Conservation (phyloP, 1,140 invertebrate genomes). For the Aphis gossypii region DNA sequence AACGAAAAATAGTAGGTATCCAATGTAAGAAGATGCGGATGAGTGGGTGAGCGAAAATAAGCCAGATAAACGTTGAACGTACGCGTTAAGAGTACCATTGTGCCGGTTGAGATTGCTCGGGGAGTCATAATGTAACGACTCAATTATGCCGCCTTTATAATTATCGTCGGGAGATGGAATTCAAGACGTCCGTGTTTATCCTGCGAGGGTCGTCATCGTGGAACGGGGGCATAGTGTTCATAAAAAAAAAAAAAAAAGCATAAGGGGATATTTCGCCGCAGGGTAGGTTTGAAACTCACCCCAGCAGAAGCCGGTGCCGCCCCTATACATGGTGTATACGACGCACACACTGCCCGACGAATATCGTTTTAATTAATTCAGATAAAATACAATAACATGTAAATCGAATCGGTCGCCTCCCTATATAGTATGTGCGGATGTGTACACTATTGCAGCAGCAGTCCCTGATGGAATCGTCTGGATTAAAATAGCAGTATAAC, state of each 20-base stretch:
- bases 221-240: not conserved
- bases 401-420: slow-evolving; percentile 43
- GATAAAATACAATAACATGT: slow-evolving; percentile 56
- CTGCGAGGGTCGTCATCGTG: slow-evolving; percentile 27
- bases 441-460: not conserved
- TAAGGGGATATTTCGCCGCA: slow-evolving; percentile 29
- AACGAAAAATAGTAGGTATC: not conserved
- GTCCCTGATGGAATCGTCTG: not conserved
- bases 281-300: slow-evolving; percentile 43
- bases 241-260: not conserved
- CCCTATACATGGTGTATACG: not conserved
- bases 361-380: slow-evolving; percentile 57
- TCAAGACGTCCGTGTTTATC: slow-evolving; percentile 45
- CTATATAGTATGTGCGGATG: not conserved
- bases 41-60: not conserved
- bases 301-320: slow-evolving; percentile 23
- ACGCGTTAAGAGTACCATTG: not conserved
- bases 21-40: not conserved
- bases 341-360: not conserved
- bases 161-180: slow-evolving; percentile 18
- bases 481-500: slow-evolving; percentile 29
- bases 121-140: slow-evolving; percentile 44
- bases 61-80: not conserved
- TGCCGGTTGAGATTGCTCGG: slow-evolving; percentile 24
- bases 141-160: slow-evolving; percentile 53